phyloP scores from a whole-genome alignment of 2,888 invertebrate species.

The Tolmerus cingulatus region DNA sequence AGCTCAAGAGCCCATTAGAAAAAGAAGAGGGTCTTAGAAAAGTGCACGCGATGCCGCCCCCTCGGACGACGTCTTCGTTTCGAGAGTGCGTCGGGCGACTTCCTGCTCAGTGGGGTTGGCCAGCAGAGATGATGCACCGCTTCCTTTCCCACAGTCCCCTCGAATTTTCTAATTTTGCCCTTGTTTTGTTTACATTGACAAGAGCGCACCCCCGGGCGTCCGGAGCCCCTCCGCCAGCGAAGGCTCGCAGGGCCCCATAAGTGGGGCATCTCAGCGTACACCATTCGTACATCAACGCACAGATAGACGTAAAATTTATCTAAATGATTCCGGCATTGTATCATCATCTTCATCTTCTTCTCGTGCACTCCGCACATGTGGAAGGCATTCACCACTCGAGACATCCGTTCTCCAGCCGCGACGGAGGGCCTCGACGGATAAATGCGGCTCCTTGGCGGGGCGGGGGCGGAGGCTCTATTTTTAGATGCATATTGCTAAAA shows the following conservation, averaged over 20 bases:
- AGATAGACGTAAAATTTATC: conserved; percentile 26
- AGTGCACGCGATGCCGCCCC: background rate
- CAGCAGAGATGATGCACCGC: background rate
- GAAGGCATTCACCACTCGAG: conserved; percentile 16
- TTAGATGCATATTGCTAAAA: conserved; percentile 14
- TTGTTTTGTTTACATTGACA: background rate
- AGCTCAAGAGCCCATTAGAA: background rate
- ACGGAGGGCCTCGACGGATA: background rate
- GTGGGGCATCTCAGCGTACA: background rate
- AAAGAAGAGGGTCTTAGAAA: background rate
- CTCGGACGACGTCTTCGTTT: background rate
- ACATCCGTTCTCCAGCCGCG: conserved; percentile 27
- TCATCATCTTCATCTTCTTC: conserved; percentile 9
- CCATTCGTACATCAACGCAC: background rate
- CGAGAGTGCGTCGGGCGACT: background rate
- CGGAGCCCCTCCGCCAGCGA: background rate
- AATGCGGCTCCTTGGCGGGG: background rate
- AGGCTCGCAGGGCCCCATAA: background rate
- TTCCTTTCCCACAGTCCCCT: background rate
- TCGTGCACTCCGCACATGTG: background rate
- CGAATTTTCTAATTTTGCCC: background rate
- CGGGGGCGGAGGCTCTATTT: background rate
- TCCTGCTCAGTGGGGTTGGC: background rate
- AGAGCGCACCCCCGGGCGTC: background rate
- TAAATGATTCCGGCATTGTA: conserved; percentile 29